A percentile compares a stretch with the other conserved stretches of the same genome.
Evolutionary conservation across 2,113 vertebrate species (phyloP).

Genomic region (Reinhardtius hippoglossoides): DNA sequence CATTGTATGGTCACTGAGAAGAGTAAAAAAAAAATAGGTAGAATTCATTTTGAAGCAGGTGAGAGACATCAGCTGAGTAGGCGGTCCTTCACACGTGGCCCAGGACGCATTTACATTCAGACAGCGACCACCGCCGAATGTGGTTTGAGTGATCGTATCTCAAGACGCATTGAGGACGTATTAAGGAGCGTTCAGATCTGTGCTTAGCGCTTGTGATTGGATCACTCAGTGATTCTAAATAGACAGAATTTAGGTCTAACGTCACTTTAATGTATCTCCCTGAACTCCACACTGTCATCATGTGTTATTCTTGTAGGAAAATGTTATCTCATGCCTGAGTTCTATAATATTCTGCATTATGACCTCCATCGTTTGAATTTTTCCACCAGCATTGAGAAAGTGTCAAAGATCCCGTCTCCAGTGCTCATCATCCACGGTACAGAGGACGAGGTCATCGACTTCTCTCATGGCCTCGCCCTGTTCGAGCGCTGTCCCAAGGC

Average conservation of each 20-base stretch:
- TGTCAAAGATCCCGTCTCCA: constrained; percentile 96
- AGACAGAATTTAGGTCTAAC: neutral
- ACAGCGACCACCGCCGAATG: neutral
- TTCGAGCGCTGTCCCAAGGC: constrained; percentile 97
- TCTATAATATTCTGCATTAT: neutral
- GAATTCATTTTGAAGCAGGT: too few relatives aligned
- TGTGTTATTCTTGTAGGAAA: neutral
- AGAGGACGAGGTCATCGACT: constrained; percentile 98
- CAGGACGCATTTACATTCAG: neutral
- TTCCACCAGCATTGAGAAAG: constrained; percentile 93
- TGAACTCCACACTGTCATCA: neutral
- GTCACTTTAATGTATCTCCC: neutral
- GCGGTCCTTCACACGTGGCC: too few relatives aligned
- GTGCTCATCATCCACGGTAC: constrained; percentile 99
- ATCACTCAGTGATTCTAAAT: too few relatives aligned
- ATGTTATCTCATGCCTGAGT: neutral
- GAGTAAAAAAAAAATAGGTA: too few relatives aligned
- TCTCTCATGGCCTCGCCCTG: constrained; percentile 95
- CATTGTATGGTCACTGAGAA: too few relatives aligned
- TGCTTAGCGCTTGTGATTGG: too few relatives aligned
- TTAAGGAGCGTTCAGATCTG: too few relatives aligned
- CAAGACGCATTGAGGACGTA: too few relatives aligned
- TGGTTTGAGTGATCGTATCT: too few relatives aligned
- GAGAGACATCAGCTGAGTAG: too few relatives aligned
- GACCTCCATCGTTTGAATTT: neutral